Conservation (phyloP, 2,113 vertebrate genomes). For the Chrysemys picta region DNA sequence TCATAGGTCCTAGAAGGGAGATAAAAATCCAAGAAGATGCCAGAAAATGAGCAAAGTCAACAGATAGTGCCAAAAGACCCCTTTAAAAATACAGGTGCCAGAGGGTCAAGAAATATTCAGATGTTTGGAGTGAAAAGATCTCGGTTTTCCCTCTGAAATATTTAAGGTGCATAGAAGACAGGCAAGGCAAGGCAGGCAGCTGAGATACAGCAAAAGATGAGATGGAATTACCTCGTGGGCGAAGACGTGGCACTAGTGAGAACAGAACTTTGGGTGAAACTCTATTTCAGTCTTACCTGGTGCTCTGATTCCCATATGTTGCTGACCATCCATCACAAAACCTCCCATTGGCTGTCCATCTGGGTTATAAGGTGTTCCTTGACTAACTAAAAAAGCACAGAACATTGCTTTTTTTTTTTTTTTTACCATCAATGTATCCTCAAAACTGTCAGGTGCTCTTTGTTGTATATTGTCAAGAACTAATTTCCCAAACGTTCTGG, state of each 20-base stretch:
- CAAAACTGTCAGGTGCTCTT: neutral
- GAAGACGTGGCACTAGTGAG: conserved; percentile 11
- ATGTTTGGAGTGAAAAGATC: conserved; percentile 55
- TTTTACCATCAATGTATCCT: conserved; percentile 22
- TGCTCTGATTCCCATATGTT: conserved; percentile 99
- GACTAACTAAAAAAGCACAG: conserved; percentile 93
- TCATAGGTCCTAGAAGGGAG: conserved; percentile 96
- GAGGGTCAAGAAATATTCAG: conserved; percentile 64
- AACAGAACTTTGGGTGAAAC: neutral
- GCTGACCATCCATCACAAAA: conserved; percentile 99
- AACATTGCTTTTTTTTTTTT: conserved; percentile 60
- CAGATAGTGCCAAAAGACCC: conserved; percentile 87
- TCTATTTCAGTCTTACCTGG: conserved; percentile 88
- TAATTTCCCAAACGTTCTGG: neutral
- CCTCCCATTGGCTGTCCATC: conserved; percentile 99
- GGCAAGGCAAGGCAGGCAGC: conserved; percentile 77
- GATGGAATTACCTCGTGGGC: conserved; percentile 60
- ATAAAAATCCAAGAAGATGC: conserved; percentile 89
- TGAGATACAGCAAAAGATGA: conserved; percentile 56
- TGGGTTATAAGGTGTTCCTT: conserved; percentile 98
- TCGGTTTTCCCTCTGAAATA: conserved; percentile 61
- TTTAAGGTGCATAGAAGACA: conserved; percentile 78
- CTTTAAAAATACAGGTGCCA: conserved; percentile 71
- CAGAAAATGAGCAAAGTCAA: conserved; percentile 88
- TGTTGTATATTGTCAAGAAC: accelerated